Conservation (phyloP, 2,888 invertebrate genomes). For the Ennomos fuscantarius region DNA sequence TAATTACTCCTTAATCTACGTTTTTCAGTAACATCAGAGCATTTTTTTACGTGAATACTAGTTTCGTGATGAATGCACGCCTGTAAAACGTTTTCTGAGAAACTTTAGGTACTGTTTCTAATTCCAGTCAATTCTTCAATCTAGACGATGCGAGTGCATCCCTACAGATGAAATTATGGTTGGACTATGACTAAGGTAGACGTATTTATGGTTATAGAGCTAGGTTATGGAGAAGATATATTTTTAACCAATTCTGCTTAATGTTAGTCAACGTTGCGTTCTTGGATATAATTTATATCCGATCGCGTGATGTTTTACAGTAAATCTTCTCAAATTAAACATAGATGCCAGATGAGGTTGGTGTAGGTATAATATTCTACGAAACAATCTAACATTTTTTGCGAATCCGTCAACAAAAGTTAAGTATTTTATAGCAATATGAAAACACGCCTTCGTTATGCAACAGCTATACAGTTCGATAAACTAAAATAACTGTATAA, state of each 20-base stretch:
- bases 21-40: no score
- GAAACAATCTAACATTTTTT: background rate
- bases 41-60: no score
- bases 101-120: slow-evolving; percentile 4
- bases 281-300: slow-evolving; percentile 11
- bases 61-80: no score
- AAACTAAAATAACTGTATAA: no score
- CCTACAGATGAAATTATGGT: slow-evolving; percentile 8
- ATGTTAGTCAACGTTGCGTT: slow-evolving; percentile 22
- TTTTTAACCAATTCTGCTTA: slow-evolving; percentile 25
- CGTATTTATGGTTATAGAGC: slow-evolving; percentile 21
- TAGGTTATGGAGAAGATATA: slow-evolving; percentile 23
- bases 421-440: no score
- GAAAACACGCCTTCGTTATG: no score
- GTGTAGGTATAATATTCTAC: background rate
- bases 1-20: no score
- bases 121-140: background rate
- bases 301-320: slow-evolving; percentile 15
- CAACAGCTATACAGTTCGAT: no score
- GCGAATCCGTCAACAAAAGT: background rate
- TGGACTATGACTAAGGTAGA: slow-evolving; percentile 9
- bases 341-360: background rate
- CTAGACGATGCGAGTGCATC: slow-evolving; percentile 8
- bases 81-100: background rate
- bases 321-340: slow-evolving; percentile 16